Evolutionary conservation across 2,113 vertebrate genomes (phyloP).

Genomic region (Myocastor coypus): DNA sequence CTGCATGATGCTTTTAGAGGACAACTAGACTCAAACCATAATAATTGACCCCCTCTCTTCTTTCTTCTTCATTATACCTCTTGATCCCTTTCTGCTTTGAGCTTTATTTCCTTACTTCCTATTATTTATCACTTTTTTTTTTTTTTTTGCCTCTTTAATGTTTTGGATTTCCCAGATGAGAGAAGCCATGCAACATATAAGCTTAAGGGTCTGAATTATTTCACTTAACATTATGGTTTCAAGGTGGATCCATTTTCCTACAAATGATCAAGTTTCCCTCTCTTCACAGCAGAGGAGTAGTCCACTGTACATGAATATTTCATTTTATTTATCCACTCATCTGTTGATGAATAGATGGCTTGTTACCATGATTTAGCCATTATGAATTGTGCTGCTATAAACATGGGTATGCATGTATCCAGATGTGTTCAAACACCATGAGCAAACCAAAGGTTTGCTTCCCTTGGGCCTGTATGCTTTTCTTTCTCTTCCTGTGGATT

Average conservation of each 20-base stretch:
- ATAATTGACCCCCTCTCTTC: not conserved
- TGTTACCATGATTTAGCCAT: not conserved
- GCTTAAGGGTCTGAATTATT: not conserved
- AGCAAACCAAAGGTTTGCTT: not conserved
- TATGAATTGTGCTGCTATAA: not conserved
- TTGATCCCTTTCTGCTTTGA: not conserved
- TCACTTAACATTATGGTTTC: not conserved
- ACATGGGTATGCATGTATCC: not conserved
- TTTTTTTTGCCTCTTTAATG: not conserved
- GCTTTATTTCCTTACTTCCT: not conserved
- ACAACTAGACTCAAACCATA: too few species aligned
- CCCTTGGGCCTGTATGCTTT: not conserved
- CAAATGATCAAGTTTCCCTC: not conserved
- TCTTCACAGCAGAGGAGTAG: not conserved
- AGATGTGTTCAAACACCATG: not conserved
- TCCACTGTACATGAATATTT: not conserved
- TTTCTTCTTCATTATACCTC: too few species aligned
- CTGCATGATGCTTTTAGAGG: too few species aligned
- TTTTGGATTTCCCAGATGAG: not conserved
- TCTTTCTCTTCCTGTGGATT: not conserved
- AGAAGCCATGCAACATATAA: not conserved
- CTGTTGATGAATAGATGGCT: not conserved
- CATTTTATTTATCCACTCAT: not conserved
- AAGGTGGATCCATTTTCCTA: not conserved
- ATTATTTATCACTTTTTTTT: not conserved